Percentiles rank a stretch among this genome's conserved stretches.
Conservation (phyloP, 2,797 vertebrate species). For the Spinibarbus caldwelli region DNA sequence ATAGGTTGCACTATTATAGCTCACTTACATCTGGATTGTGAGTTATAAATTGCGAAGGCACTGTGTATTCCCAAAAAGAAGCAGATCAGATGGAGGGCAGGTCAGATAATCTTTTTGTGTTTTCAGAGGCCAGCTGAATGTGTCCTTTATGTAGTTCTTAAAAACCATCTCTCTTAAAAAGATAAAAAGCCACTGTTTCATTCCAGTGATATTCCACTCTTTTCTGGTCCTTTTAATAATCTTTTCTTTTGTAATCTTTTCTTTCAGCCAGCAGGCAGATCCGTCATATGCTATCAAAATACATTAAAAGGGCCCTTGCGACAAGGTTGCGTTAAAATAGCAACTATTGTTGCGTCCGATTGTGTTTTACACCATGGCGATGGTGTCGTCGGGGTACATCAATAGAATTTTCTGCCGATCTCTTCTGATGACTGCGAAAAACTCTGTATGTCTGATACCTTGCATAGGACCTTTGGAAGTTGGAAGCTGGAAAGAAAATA, state of each 20-base stretch:
- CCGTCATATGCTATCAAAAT: slow-evolving; percentile 45
- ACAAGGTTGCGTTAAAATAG: slow-evolving; percentile 38
- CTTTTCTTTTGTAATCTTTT: slow-evolving; percentile 48
- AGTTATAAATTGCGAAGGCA: no score
- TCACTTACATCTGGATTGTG: no score
- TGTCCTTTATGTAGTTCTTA: slow-evolving; percentile 56
- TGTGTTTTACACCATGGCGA: slow-evolving; percentile 82
- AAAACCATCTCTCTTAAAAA: slow-evolving; percentile 63
- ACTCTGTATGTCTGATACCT: slow-evolving; percentile 86
- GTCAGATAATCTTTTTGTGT: slow-evolving; percentile 57
- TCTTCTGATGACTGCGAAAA: slow-evolving; percentile 79
- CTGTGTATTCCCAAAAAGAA: slow-evolving; percentile 53
- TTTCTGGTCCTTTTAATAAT: slow-evolving; percentile 65
- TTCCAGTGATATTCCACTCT: slow-evolving; percentile 65
- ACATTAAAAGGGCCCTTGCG: slow-evolving; percentile 67
- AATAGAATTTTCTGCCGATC: slow-evolving; percentile 78
- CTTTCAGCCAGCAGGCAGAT: slow-evolving; percentile 55
- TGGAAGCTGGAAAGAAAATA: slow-evolving; percentile 84
- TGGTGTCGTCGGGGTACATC: slow-evolving; percentile 77
- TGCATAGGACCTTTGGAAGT: slow-evolving; percentile 88
- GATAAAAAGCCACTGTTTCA: slow-evolving; percentile 64
- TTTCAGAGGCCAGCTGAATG: slow-evolving; percentile 78
- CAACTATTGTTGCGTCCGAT: slow-evolving; percentile 83
- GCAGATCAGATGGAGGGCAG: slow-evolving; percentile 14
- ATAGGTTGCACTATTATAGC: no score